These are phyloP conservation scores for Etheostoma spectabile DNA, from an alignment of 2,113 vertebrate species.

Conservation along the genomic window DNA sequence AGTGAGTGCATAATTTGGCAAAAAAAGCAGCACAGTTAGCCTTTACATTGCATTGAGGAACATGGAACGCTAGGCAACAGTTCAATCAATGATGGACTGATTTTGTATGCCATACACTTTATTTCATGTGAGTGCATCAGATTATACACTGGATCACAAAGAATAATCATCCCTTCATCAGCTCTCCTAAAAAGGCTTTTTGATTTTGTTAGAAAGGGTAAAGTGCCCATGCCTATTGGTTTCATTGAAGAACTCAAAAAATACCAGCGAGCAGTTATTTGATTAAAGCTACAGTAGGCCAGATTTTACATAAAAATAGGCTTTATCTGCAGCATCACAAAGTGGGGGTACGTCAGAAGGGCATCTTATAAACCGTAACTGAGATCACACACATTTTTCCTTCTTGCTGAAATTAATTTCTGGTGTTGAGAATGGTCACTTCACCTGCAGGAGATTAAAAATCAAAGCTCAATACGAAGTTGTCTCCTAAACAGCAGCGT, in stretches of 20 bases:
- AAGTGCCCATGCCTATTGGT: slow-evolving; percentile 5
- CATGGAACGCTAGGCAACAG: slow-evolving; percentile 8
- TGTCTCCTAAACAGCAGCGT: slow-evolving; percentile 29
- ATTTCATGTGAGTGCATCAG: slow-evolving; percentile 28
- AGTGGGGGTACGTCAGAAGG: slow-evolving; percentile 20
- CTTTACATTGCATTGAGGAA: slow-evolving; percentile 12
- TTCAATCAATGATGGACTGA: slow-evolving; percentile 2
- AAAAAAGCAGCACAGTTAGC: neutral
- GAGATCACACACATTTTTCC: slow-evolving; percentile 32
- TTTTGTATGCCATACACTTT: slow-evolving; percentile 35
- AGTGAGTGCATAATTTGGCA: slow-evolving; percentile 3
- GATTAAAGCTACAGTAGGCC: slow-evolving; percentile 24
- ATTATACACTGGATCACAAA: slow-evolving; percentile 1
- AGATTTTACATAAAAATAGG: slow-evolving; percentile 36
- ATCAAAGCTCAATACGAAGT: slow-evolving; percentile 43
- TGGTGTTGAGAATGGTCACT: slow-evolving; percentile 41
- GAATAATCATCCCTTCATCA: slow-evolving; percentile 2
- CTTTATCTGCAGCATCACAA: slow-evolving; percentile 26
- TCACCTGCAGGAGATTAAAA: slow-evolving; percentile 70
- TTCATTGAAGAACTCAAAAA: slow-evolving; percentile 14
- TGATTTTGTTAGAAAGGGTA: slow-evolving; percentile 10
- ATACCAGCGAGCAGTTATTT: slow-evolving; percentile 14
- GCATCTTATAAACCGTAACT: slow-evolving; percentile 26
- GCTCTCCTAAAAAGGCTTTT: neutral
- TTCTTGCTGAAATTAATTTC: slow-evolving; percentile 46